Evolutionary conservation across 1,140 invertebrate genomes (phyloP).

Genomic region (Pteromalus puparum): DNA sequence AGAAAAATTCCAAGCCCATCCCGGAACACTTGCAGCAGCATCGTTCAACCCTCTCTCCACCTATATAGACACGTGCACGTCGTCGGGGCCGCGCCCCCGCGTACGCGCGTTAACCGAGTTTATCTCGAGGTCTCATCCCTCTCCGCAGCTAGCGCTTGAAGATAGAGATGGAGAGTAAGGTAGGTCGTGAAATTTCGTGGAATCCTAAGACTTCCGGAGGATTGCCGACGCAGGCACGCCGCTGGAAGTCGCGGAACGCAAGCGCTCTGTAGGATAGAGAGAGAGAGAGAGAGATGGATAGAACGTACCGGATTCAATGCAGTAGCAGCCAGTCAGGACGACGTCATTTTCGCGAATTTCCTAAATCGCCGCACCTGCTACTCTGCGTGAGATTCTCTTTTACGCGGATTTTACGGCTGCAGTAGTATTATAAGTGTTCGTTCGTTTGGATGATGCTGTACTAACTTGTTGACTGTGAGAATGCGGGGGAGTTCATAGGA

Average conservation of each 20-base stretch:
- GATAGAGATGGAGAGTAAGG: constrained; percentile 33
- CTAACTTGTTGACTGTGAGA: constrained; percentile 27
- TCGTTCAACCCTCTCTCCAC: neutral
- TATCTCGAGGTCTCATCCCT: neutral
- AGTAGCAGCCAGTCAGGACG: constrained; percentile 31
- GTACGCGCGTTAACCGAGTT: constrained; percentile 12
- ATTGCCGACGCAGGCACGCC: constrained; percentile 41
- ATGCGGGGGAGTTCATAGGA: neutral
- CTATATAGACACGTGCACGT: neutral
- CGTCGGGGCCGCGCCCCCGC: neutral
- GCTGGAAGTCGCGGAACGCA: constrained; percentile 43
- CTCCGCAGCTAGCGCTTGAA: neutral
- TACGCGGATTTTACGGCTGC: constrained; percentile 45
- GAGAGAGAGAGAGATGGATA: neutral
- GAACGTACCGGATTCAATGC: constrained; percentile 30
- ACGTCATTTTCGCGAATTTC: constrained; percentile 51
- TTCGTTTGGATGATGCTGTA: neutral
- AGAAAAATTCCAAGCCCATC: neutral
- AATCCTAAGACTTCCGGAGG: constrained; percentile 53
- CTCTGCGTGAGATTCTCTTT: constrained; percentile 43
- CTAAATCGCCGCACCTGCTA: constrained; percentile 37
- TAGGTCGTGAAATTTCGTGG: constrained; percentile 55
- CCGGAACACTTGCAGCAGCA: neutral
- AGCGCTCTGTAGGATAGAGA: constrained; percentile 13
- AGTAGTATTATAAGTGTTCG: neutral